Evolutionary conservation across 2,888 invertebrate species (phyloP).

Genomic region (Sesia apiformis): DNA sequence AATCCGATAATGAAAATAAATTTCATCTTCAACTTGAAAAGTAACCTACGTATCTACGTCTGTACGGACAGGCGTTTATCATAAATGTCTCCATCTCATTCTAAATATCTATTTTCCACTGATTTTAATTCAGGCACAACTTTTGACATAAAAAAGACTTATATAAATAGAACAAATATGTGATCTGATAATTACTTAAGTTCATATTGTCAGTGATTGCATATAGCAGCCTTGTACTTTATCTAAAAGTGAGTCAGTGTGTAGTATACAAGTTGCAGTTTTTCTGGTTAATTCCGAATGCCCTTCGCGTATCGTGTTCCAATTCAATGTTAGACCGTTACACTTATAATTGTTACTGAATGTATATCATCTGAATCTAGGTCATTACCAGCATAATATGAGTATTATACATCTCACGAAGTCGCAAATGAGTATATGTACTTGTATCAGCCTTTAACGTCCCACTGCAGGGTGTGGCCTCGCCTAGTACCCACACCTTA

Average conservation of each 20-base stretch:
- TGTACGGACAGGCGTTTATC: too few relatives aligned
- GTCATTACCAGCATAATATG: background rate
- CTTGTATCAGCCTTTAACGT: background rate
- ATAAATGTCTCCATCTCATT: too few relatives aligned
- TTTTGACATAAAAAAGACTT: background rate
- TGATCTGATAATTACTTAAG: background rate
- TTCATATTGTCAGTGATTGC: constrained; percentile 13
- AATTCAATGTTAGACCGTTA: constrained; percentile 31
- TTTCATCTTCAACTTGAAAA: too few relatives aligned
- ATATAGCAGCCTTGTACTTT: constrained; percentile 40
- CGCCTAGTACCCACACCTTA: too few relatives aligned
- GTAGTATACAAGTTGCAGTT: constrained; percentile 20
- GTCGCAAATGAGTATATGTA: background rate
- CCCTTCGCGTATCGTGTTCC: constrained; percentile 44
- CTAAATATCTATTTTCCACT: too few relatives aligned
- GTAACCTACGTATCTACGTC: too few relatives aligned
- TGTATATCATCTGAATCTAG: background rate
- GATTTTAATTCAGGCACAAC: background rate
- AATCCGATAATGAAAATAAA: too few relatives aligned
- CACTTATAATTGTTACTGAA: constrained; percentile 6
- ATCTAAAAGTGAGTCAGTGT: constrained; percentile 52
- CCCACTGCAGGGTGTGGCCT: too few relatives aligned
- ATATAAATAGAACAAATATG: background rate
- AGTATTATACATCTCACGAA: background rate
- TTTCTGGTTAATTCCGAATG: constrained; percentile 30